These are phyloP conservation scores for Colossoma macropomum DNA, from an alignment of 2,113 vertebrate genomes.

Conservation along the genomic window DNA sequence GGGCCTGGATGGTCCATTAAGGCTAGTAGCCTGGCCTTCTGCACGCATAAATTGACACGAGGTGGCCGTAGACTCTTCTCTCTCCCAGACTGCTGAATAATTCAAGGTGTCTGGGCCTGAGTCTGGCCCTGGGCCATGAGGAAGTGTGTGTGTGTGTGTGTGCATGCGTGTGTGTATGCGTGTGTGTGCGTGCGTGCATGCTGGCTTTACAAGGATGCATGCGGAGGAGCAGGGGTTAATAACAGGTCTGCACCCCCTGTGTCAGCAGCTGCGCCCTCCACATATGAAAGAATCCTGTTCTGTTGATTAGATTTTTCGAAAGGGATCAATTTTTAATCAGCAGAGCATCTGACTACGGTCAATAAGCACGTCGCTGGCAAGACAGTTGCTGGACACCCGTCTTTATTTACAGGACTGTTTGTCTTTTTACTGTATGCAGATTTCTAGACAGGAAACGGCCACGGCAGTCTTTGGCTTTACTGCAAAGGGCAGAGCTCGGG, in stretches of 20 bases:
- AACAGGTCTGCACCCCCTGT: conserved; percentile 92
- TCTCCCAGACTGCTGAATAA: conserved; percentile 92
- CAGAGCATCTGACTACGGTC: conserved; percentile 98
- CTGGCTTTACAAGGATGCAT: conserved; percentile 56
- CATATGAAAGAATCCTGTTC: conserved; percentile 98
- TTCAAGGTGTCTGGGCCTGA: conserved; percentile 83
- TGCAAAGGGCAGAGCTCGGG: conserved; percentile 50
- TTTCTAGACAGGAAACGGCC: conserved; percentile 57
- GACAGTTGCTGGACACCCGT: conserved; percentile 85
- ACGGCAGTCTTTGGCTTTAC: conserved; percentile 61
- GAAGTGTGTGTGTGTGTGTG: conserved; percentile 64
- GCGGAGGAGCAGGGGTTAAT: conserved; percentile 95
- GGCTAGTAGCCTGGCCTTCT: conserved; percentile 72
- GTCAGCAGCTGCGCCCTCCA: conserved; percentile 92
- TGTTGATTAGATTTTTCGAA: conserved; percentile 99
- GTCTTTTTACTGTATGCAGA: conserved; percentile 87
- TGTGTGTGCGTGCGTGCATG: conserved; percentile 63
- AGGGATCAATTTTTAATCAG: conserved; percentile 99
- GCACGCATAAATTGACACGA: conserved; percentile 83
- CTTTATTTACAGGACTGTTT: conserved; percentile 96
- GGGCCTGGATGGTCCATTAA: conserved; percentile 80
- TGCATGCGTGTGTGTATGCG: conserved; percentile 60
- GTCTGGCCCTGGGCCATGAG: conserved; percentile 81
- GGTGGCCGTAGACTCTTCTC: conserved; percentile 69
- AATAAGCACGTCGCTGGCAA: conserved; percentile 86